Conservation (phyloP, 2,113 vertebrate species). For the Lagenorhynchus albirostris region DNA sequence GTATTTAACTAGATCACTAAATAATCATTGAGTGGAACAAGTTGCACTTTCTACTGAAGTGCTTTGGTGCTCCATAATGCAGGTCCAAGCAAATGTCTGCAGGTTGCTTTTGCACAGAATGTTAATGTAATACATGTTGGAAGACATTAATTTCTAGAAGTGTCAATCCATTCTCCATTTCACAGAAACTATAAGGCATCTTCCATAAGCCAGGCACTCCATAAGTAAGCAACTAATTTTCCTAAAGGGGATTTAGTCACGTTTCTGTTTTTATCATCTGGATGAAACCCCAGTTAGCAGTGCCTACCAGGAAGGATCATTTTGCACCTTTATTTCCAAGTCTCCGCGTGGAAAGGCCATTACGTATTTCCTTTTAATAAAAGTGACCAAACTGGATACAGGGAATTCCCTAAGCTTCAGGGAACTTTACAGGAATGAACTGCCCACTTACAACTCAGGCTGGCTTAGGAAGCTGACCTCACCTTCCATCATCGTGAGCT, state of each 20-base stretch:
- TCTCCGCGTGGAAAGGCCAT: background rate
- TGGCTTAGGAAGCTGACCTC: conserved; percentile 55
- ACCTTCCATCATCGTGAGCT: conserved; percentile 39
- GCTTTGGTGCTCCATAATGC: background rate
- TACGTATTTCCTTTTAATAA: conserved; percentile 3
- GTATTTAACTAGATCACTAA: background rate
- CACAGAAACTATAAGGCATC: background rate
- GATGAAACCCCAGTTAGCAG: background rate
- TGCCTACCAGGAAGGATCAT: background rate
- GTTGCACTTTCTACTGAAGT: background rate
- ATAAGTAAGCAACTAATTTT: conserved; percentile 20
- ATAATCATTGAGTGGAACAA: background rate
- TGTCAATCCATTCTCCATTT: background rate
- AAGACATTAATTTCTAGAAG: background rate
- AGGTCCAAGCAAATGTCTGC: background rate
- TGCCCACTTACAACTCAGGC: background rate
- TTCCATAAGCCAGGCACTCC: background rate
- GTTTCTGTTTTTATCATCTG: conserved; percentile 49
- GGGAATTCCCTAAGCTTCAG: background rate
- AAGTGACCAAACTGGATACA: background rate
- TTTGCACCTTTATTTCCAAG: background rate
- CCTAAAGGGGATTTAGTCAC: background rate
- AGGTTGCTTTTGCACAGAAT: background rate
- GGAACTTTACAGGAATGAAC: background rate
- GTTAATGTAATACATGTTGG: background rate